These are phyloP conservation scores for Planococcus citri DNA, from an alignment of 1,140 invertebrate species.

Conservation along the genomic window DNA sequence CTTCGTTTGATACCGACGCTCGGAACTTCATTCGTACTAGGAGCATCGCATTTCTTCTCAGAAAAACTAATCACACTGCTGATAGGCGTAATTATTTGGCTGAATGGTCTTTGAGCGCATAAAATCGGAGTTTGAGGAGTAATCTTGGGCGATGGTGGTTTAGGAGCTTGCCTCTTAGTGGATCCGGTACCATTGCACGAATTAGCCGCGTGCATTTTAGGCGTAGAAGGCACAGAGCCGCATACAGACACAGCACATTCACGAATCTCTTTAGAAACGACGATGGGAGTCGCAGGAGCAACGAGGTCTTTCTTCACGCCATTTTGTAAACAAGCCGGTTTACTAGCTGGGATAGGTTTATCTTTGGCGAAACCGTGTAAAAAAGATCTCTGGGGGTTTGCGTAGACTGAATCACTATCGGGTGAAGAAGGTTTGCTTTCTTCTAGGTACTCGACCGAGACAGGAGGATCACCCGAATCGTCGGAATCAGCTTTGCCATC, in stretches of 20 bases:
- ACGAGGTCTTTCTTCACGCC: no score
- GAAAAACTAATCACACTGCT: neutral
- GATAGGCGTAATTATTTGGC: neutral
- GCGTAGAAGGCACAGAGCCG: neutral
- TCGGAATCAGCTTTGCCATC: slow-evolving; percentile 67
- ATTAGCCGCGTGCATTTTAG: slow-evolving; percentile 31
- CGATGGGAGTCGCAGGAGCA: no score
- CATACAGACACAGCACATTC: no score
- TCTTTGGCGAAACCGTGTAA: slow-evolving; percentile 44
- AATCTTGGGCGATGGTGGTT: slow-evolving; percentile 23
- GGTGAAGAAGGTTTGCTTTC: slow-evolving; percentile 35
- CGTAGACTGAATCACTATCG: slow-evolving; percentile 5
- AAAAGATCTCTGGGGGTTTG: slow-evolving; percentile 48
- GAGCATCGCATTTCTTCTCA: neutral
- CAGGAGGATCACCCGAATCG: slow-evolving; percentile 41
- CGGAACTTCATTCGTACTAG: neutral
- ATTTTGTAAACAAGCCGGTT: slow-evolving; percentile 36
- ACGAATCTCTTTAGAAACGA: no score
- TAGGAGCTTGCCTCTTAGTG: slow-evolving; percentile 28
- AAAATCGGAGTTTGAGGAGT: slow-evolving; percentile 10
- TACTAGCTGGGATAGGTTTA: slow-evolving; percentile 52
- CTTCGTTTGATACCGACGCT: neutral
- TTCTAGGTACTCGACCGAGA: slow-evolving; percentile 17
- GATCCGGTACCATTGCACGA: slow-evolving; percentile 17
- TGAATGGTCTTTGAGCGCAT: no score